Evolutionary conservation across 2,888 invertebrate species (phyloP).

Genomic region (Scrobipalpa costella): DNA sequence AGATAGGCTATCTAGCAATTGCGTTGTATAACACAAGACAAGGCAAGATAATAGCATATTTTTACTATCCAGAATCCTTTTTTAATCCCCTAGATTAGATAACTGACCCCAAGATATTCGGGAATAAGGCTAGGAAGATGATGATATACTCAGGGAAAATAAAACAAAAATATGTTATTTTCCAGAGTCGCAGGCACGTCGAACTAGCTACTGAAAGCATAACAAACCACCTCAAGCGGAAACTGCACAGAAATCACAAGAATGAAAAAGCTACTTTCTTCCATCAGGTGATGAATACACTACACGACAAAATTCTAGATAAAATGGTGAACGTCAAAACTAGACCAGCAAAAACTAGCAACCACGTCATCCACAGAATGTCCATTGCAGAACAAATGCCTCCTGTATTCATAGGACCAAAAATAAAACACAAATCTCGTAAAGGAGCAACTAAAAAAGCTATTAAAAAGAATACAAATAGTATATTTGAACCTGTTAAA

Average conservation of each 20-base stretch:
- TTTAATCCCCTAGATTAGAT: too few relatives aligned
- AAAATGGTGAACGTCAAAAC: background rate
- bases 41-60: too few relatives aligned
- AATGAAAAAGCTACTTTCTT: too few relatives aligned
- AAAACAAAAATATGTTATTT: background rate
- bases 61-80: too few relatives aligned
- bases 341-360: background rate
- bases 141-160: background rate
- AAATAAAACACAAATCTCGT: background rate
- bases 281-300: background rate
- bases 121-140: too few relatives aligned
- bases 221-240: background rate
- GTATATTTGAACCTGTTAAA: background rate
- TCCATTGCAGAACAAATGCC: background rate
- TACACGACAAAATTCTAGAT: background rate
- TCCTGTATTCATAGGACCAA: background rate
- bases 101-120: too few relatives aligned
- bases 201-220: background rate
- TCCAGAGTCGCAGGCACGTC: conserved; percentile 8
- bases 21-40: too few relatives aligned
- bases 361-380: background rate
- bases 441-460: background rate
- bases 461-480: background rate
- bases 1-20: too few relatives aligned
- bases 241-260: background rate